Percentiles rank a stretch among this genome's conserved stretches.
Conservation (phyloP, 2,797 vertebrate species). For the Ciconia nigra region DNA sequence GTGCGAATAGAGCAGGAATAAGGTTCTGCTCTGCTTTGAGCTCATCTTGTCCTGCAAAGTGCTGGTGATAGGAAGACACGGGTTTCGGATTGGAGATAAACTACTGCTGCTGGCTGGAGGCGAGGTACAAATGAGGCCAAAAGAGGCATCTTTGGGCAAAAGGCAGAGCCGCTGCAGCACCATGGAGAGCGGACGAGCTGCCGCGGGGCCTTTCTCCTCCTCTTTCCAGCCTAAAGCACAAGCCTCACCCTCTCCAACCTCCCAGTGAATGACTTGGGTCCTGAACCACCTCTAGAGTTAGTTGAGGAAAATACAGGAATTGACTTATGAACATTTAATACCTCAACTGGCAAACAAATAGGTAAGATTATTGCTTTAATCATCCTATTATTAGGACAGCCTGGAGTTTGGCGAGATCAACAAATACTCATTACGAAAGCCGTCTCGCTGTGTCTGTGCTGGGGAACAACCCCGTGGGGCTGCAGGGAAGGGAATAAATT, state of each 20-base stretch:
- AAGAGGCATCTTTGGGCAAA: background rate
- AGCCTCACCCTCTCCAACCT: too few species aligned
- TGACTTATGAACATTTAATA: background rate
- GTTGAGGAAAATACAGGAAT: background rate
- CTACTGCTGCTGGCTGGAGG: too few species aligned
- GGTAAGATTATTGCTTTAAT: background rate
- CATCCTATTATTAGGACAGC: background rate
- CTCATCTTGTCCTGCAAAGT: background rate
- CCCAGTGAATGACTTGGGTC: fast-evolving
- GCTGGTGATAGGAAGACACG: background rate
- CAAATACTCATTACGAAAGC: fast-evolving
- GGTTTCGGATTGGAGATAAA: background rate
- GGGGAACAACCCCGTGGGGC: background rate
- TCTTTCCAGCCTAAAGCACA: fast-evolving
- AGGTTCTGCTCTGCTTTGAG: background rate
- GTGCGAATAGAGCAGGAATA: background rate
- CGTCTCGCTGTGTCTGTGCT: background rate
- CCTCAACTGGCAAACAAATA: background rate
- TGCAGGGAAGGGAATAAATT: background rate
- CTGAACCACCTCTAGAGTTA: background rate
- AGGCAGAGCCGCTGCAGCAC: background rate
- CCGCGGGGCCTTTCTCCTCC: fast-evolving
- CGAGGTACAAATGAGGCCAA: background rate
- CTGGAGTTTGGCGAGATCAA: background rate
- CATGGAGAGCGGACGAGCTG: background rate